These are phyloP conservation scores for Conops quadrifasciatus DNA, from an alignment of 2,888 invertebrate species.

Conservation along the genomic window DNA sequence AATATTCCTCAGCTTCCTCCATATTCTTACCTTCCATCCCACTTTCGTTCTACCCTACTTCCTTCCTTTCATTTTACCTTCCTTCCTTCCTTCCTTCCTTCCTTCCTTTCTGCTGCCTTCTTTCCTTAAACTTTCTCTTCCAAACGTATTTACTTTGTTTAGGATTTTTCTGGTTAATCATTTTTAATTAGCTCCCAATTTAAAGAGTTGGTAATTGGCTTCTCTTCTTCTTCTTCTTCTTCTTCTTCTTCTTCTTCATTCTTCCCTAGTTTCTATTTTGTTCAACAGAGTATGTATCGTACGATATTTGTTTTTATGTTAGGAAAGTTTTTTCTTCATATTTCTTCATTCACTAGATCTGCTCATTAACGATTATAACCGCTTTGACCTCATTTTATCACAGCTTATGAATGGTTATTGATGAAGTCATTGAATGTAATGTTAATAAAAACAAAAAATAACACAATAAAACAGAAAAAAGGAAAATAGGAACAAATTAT, in stretches of 20 bases:
- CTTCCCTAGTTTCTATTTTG: neutral
- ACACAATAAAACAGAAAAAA: too few species aligned
- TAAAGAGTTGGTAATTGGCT: too few species aligned
- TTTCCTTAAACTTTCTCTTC: neutral
- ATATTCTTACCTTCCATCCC: too few species aligned
- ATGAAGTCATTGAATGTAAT: neutral
- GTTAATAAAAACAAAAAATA: neutral
- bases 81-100: neutral
- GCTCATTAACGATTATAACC: constrained; percentile 25
- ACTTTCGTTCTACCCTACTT: too few species aligned
- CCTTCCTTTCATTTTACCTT: neutral
- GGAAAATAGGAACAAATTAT: too few species aligned
- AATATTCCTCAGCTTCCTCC: too few species aligned
- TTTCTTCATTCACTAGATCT: constrained; percentile 24
- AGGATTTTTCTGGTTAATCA: neutral
- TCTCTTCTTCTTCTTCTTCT: neutral
- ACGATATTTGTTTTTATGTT: too few species aligned
- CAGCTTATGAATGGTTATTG: neutral
- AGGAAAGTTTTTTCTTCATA: neutral
- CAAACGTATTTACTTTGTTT: too few species aligned
- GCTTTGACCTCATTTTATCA: constrained; percentile 13
- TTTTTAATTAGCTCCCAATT: neutral
- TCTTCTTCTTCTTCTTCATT: neutral
- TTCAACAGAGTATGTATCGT: too few species aligned
- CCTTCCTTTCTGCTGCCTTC: neutral